A percentile compares a stretch with the other conserved stretches of the same genome.
Evolutionary conservation across 2,888 invertebrate genomes (phyloP).

Genomic region (Abscondita cerata): DNA sequence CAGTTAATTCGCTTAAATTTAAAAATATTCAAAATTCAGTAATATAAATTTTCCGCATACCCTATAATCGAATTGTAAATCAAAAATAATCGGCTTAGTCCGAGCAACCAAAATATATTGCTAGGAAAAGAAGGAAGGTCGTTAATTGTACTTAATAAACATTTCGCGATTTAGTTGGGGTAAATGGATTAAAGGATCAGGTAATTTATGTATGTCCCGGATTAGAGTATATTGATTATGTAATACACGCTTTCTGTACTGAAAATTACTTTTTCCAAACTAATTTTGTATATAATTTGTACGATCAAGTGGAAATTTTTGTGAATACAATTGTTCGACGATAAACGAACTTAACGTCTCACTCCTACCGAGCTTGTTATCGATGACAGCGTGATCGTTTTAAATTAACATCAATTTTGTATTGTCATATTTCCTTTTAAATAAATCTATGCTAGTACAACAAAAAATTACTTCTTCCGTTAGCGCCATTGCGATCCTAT

Average conservation of each 20-base stretch:
- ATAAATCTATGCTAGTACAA: background rate
- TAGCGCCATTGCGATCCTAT: no score
- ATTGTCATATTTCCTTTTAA: constrained; percentile 1
- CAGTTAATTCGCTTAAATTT: no score
- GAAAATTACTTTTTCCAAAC: constrained; percentile 22
- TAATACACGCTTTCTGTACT: constrained; percentile 21
- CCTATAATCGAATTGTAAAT: constrained; percentile 23
- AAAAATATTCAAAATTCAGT: no score
- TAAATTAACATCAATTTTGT: constrained; percentile 9
- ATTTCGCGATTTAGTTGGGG: constrained; percentile 35
- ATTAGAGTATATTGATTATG: constrained; percentile 31
- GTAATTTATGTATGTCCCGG: constrained; percentile 32
- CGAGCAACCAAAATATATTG: constrained; percentile 24
- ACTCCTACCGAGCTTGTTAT: constrained; percentile 11
- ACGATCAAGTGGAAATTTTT: constrained; percentile 14
- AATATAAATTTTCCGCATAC: constrained; percentile 17
- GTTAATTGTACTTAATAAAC: constrained; percentile 37
- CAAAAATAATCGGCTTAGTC: constrained; percentile 23
- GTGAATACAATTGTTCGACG: constrained; percentile 14
- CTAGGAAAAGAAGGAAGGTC: constrained; percentile 31
- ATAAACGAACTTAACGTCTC: constrained; percentile 5
- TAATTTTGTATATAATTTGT: constrained; percentile 18
- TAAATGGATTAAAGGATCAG: constrained; percentile 35
- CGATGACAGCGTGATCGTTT: constrained; percentile 1
- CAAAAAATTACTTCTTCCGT: background rate